phyloP scores from a whole-genome alignment of 2,113 vertebrate genomes.

The Leptosomus discolor region DNA sequence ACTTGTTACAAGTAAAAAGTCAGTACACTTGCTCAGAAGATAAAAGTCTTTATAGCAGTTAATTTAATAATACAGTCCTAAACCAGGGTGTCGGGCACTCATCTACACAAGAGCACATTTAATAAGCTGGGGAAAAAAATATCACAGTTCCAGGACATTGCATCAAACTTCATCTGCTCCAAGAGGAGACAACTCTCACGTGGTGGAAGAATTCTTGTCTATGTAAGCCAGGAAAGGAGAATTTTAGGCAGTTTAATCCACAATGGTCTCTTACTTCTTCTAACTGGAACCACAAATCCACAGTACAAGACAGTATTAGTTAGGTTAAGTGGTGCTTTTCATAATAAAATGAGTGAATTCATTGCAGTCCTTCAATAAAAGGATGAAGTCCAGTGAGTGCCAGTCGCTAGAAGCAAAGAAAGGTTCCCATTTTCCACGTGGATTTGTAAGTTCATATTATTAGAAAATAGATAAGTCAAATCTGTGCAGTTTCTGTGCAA shows the following conservation, averaged over 20 bases:
- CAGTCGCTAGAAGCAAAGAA: conserved; percentile 44
- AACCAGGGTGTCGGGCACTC: conserved; percentile 44
- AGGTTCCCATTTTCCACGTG: conserved; percentile 37
- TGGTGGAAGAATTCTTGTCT: conserved; percentile 17
- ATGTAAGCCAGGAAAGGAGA: neutral
- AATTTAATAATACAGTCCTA: conserved; percentile 70
- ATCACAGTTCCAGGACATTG: conserved; percentile 46
- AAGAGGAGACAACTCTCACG: neutral
- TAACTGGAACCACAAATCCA: conserved; percentile 49
- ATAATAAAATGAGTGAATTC: conserved; percentile 28
- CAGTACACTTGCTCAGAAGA: conserved; percentile 56
- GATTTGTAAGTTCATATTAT: conserved; percentile 33
- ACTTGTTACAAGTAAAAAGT: conserved; percentile 28
- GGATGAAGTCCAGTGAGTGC: conserved; percentile 20
- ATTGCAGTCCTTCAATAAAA: conserved; percentile 25
- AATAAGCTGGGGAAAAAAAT: conserved; percentile 26
- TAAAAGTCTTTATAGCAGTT: conserved; percentile 73
- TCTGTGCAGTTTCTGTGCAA: conserved; percentile 53
- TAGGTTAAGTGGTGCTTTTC: conserved; percentile 38
- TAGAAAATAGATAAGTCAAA: conserved; percentile 48
- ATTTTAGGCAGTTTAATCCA: conserved; percentile 49
- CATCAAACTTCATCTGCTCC: conserved; percentile 39
- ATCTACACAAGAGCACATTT: conserved; percentile 60
- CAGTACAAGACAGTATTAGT: conserved; percentile 30
- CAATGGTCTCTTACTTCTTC: conserved; percentile 31